Evolutionary conservation across 2,888 invertebrate genomes (phyloP), one percentile per base, ranked within the genome.

Genomic region (Andrena chrysosceles): DNA sequence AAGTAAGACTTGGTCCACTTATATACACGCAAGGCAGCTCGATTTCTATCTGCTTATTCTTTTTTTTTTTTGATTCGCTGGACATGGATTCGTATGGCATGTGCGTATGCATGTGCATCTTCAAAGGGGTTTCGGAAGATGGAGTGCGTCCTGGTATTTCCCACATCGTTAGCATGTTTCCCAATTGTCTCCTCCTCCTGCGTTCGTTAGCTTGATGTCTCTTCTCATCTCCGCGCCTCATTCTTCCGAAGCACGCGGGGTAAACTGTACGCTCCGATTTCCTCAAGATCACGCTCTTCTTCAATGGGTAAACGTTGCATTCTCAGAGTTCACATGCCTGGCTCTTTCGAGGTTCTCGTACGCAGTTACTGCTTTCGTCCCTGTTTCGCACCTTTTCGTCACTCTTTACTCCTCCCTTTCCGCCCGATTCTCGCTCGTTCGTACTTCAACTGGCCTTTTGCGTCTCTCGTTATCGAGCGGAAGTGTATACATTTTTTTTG

Each of bases 1-100:
- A 94, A 94, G 94, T 94, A 94, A 94, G 94, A 91, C 93, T 92
- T 93, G 93, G 93, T 89, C 71, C 78, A 81, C 77, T 7, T 48
- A 42, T 52, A 48, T 85, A 77, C 71, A 63, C 60, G 60, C 62
- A 67, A 75, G 29, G 74, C 60, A 76, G 70, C 56, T 72, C 63
- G 76, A 31, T 59, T 64, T 77, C 77, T 70, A 56, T 54, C 56
- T 52, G 68, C 63, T 62, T 60, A 48, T 69, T 63, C 10, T 70
- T 76, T 67, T 77, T 69, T 69, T 76, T 67, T 77, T 70, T 84
- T 23, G 54, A 77, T 71, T 88, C 74, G 64, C 73, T 52, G 73
- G 66, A 10, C 80, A 83, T 75, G 66, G 60, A 54, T 42, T 62
- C 76, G 59, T 29, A 64, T 54, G 59, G 59, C 52, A 42, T 59